Evolutionary conservation across 1,140 invertebrate species (phyloP), one percentile per base, ranked within the genome.

Genomic region (Cotesia typhae): DNA sequence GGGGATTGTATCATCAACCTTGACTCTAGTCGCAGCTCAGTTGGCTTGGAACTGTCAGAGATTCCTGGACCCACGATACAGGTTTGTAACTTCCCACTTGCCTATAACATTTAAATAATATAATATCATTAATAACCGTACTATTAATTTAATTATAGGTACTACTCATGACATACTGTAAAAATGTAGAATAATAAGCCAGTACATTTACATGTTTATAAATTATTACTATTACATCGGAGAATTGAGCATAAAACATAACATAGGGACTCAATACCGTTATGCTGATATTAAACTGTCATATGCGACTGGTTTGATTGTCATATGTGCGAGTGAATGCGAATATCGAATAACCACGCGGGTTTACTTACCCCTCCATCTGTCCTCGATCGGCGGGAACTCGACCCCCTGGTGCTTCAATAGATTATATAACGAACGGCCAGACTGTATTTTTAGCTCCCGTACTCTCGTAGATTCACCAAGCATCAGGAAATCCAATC

Each of bases 11-110:
- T 72, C 64, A 38, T 72, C 71, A 17, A 63, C 66, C 37, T 72
- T 79, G 41, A 65, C 75, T 9, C 74, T 74, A 10, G 57, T 76
- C 17, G 75, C 78, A 9, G 66, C 78, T 51, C 68, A 75, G 47
- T 55, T 79, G 4, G 76, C 76, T 36, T 79, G 76, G 76, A 76
- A 78, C 61, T 78, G 74, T 47, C 78, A 79, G 69, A 74, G 72
- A 59, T 72, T 77, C 20, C 72, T 79, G 64, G 78, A 79, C 59
- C 78, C 78, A 28, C 75, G 66, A 64, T 79, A 79, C 75, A 79
- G 78, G 78, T 79, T 63, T 55, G 61, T 20, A 35, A 17, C 35
- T 66, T 37, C 52, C 28, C 28, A 28, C 28, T 28, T 28, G 28
- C 28, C 3, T 28, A 28, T 28, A 28, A 28, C 28, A 28, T 28